These are phyloP conservation scores for Pogonomyrmex californicus DNA, from an alignment of 1,140 invertebrate species.

Conservation along the genomic window DNA sequence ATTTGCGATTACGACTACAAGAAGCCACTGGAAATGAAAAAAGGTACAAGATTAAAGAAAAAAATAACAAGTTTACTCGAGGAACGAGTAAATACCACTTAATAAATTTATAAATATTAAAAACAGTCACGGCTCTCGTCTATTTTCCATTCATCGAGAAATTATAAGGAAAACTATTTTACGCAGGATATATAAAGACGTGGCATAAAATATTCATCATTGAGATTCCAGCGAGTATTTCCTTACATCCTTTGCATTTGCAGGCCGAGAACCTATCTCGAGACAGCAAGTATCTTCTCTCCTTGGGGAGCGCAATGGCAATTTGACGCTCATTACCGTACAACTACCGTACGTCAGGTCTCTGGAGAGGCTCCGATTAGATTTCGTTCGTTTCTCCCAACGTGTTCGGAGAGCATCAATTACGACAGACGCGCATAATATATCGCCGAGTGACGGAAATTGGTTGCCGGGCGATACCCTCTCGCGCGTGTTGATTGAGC, in stretches of 20 bases:
- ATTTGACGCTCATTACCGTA: constrained; percentile 69
- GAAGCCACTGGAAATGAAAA: not conserved
- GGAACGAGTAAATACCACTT: not conserved
- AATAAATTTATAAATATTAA: constrained; percentile 20
- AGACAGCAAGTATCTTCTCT: constrained; percentile 9
- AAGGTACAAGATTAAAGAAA: not conserved
- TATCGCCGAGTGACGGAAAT: constrained; percentile 17
- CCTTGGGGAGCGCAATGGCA: constrained; percentile 30
- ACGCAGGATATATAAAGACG: not conserved
- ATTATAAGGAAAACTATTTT: not conserved
- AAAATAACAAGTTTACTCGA: not conserved
- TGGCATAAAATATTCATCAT: not conserved
- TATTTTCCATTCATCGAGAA: not conserved
- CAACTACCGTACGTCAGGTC: constrained; percentile 54
- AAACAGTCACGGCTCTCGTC: not conserved
- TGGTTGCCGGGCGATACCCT: not conserved
- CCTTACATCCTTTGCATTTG: not conserved
- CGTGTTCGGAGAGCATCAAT: not conserved
- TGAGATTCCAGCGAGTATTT: constrained; percentile 1
- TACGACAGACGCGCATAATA: constrained; percentile 45
- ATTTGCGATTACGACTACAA: not conserved
- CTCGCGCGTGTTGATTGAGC: constrained; percentile 5
- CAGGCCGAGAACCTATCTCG: not conserved
- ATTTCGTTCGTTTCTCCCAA: constrained; percentile 57
- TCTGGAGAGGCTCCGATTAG: constrained; percentile 44